Percentiles rank a stretch among this genome's conserved stretches.
These are phyloP conservation scores for Drosophila orosa DNA, from an alignment of 1,140 invertebrate genomes.

Conservation along the genomic window DNA sequence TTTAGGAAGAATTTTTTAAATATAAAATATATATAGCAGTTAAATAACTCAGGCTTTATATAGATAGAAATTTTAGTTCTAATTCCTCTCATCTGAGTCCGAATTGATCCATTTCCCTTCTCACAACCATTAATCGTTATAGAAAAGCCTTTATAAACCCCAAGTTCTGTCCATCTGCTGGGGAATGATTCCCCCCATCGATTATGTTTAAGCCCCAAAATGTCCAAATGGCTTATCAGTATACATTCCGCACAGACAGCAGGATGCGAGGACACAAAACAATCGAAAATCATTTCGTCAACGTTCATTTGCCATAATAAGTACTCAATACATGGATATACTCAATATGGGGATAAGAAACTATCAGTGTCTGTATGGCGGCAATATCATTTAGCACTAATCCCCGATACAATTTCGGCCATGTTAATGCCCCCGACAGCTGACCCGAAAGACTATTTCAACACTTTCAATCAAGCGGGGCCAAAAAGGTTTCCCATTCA, in stretches of 20 bases:
- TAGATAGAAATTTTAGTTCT: not conserved
- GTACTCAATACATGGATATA: slow-evolving; percentile 21
- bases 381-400: slow-evolving; percentile 57
- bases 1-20: not conserved
- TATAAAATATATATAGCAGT: not conserved
- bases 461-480: slow-evolving; percentile 60
- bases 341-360: slow-evolving; percentile 22
- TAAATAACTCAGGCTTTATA: not conserved
- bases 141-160: slow-evolving; percentile 14
- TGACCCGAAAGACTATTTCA: slow-evolving; percentile 59
- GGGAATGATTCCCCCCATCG: slow-evolving; percentile 36
- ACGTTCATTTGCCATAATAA: slow-evolving; percentile 45
- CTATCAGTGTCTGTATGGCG: slow-evolving; percentile 47
- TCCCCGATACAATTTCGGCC: slow-evolving; percentile 51
- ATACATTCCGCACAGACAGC: slow-evolving; percentile 24
- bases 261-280: slow-evolving; percentile 18
- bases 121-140: slow-evolving; percentile 27
- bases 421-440: slow-evolving; percentile 51
- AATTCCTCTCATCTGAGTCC: not conserved
- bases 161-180: slow-evolving; percentile 11
- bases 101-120: not conserved
- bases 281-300: slow-evolving; percentile 47
- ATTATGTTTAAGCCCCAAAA: slow-evolving; percentile 36
- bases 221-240: slow-evolving; percentile 42
- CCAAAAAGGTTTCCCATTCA: slow-evolving; percentile 58